phyloP scores from a whole-genome alignment of 2,113 vertebrate genomes.

The Esox niger region DNA sequence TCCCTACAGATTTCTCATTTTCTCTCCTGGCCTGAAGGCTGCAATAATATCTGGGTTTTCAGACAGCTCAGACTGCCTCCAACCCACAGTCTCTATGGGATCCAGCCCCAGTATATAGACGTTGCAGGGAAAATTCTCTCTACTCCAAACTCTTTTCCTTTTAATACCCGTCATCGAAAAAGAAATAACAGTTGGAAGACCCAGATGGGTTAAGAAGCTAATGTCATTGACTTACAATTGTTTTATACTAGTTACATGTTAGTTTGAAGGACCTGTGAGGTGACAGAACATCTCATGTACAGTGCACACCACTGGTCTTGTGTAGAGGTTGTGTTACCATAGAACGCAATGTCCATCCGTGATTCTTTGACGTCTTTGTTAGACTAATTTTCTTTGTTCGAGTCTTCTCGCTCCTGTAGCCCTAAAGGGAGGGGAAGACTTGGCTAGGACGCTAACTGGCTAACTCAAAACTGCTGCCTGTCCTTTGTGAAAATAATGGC shows the following conservation, averaged over 20 bases:
- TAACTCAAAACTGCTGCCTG: background rate
- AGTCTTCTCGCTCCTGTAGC: background rate
- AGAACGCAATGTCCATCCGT: no score
- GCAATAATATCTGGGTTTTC: background rate
- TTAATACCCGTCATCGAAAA: background rate
- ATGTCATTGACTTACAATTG: background rate
- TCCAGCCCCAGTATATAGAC: background rate
- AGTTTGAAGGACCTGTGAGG: background rate
- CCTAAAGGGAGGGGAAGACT: background rate
- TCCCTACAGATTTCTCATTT: background rate
- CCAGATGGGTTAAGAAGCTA: background rate
- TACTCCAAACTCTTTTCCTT: background rate
- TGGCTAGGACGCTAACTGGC: background rate
- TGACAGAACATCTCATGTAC: background rate
- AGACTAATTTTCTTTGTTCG: background rate
- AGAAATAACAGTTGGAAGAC: background rate
- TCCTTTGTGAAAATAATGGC: background rate
- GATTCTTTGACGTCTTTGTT: background rate
- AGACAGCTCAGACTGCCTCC: background rate
- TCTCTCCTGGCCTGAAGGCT: background rate
- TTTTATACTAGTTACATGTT: background rate
- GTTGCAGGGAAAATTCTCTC: background rate
- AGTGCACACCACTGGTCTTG: no score
- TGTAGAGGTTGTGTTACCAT: background rate
- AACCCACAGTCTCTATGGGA: background rate